Percentiles rank a stretch among this genome's conserved stretches.
These are phyloP conservation scores for Phaethornis superciliosus DNA, from an alignment of 2,113 vertebrate species.

Conservation along the genomic window DNA sequence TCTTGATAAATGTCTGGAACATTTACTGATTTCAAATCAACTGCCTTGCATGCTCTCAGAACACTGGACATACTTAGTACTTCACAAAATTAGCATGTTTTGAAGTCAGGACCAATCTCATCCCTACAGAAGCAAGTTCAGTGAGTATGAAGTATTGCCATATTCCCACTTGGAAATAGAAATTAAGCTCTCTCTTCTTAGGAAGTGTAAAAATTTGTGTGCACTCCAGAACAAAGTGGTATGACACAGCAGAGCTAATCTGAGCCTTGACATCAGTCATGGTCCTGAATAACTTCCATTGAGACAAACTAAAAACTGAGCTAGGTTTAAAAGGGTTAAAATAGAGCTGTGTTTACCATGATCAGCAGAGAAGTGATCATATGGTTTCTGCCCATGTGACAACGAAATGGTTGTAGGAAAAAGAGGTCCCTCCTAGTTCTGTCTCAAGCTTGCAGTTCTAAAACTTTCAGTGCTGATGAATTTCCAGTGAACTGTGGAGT, in stretches of 20 bases:
- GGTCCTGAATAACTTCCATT: neutral
- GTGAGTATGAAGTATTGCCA: neutral
- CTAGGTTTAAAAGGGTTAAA: neutral
- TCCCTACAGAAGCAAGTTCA: neutral
- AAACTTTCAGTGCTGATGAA: neutral
- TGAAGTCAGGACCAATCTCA: neutral
- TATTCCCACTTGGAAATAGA: neutral
- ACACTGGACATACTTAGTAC: neutral
- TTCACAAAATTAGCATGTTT: neutral
- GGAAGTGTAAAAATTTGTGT: neutral
- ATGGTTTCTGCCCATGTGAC: neutral
- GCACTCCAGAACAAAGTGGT: neutral
- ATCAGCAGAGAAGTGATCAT: neutral
- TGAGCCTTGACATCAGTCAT: neutral
- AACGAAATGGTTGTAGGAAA: neutral
- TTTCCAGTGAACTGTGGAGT: neutral
- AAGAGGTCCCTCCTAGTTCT: neutral
- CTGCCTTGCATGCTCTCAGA: neutral
- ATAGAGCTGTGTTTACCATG: neutral
- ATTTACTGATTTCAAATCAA: neutral
- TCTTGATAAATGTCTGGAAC: neutral
- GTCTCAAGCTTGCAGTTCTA: neutral
- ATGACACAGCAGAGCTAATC: neutral
- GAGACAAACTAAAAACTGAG: neutral
- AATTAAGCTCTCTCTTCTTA: neutral